Percentiles rank a stretch among this genome's conserved stretches.
Conservation (phyloP, 2,113 vertebrate genomes). For the Phycodurus eques region DNA sequence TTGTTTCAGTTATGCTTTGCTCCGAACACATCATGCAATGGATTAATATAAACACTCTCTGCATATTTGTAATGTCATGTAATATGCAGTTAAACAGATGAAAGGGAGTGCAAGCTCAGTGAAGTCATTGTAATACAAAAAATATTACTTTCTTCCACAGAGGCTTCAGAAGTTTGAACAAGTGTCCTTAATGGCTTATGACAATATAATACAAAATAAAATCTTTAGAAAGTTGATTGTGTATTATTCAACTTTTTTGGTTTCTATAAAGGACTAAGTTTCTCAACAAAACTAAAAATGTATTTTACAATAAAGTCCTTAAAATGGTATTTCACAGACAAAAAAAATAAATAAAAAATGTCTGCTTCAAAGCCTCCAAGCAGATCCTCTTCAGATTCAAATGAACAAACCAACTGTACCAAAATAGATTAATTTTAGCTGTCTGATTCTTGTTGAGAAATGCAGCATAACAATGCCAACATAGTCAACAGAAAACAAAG, state of each 20-base stretch:
- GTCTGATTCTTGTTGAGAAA: neutral
- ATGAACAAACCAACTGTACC: neutral
- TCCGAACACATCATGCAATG: slow-evolving; percentile 20
- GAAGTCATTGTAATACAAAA: neutral
- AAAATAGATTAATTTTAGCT: neutral
- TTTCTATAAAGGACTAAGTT: too few species aligned
- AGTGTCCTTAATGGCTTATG: too few species aligned
- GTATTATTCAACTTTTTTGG: too few species aligned
- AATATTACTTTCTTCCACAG: neutral
- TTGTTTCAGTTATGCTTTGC: slow-evolving; percentile 48
- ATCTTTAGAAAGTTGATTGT: too few species aligned
- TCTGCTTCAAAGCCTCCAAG: too few species aligned
- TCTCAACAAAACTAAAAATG: too few species aligned
- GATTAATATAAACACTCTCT: neutral
- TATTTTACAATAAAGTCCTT: too few species aligned
- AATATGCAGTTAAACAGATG: neutral
- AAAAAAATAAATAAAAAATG: too few species aligned
- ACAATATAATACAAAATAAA: too few species aligned
- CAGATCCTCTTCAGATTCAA: neutral
- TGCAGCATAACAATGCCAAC: neutral
- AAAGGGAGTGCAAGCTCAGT: neutral
- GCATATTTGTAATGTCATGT: neutral
- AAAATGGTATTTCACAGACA: too few species aligned
- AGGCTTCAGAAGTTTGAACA: neutral
- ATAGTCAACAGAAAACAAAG: neutral